Base-by-base conservation (phyloP, 2,888 invertebrate genomes). In the Philonicus albiceps region DNA sequence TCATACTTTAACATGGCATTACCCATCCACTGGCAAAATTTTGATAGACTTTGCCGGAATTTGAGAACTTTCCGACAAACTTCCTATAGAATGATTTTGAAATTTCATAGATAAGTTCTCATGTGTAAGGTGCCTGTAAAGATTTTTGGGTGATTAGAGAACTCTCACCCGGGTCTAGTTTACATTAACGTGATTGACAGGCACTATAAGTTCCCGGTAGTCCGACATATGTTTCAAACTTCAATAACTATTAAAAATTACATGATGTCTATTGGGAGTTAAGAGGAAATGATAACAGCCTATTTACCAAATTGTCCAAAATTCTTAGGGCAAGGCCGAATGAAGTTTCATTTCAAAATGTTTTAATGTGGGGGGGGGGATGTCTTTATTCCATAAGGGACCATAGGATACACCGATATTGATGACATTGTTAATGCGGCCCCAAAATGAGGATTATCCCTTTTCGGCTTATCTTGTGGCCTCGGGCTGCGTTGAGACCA, bases 381-480 rank as follows among this genome's bases (percentile, higher is more conserved):
- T 19, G 64, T 11, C 64, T 76, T 22, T 19, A 40, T 37, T 34
- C 43, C 76, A 22, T 37, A 34, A 76, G 76, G 40, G 40, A 40
- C 76, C 37, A n/a, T 40, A 5, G 40, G 37, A 76, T 37, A 76
- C 22, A 76, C 53, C 27, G 53, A 27, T 80, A 80, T 80, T 80
- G 80, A 80, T 80, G 80, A 80, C 53, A 19, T 80, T 80, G 49
- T 80, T 80, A 53, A 80, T 53, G 53, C 80, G 19, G 16, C 80
- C 80, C 37, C 43, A 49, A 80, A 80, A 80, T 53, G 80, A 30
- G 53, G 80, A 80, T 80, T 80, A 80, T 80, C 80, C 80, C 80
- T 80, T 80, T 53, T 80, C 19, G 31, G 80, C 49, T 80, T 80
- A 80, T 80, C 80, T 80, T 53, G 13, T 64, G 27, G 64, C 64